Base-by-base conservation (phyloP, 92 coral and sea anemone species). In the Diadumene lineata region DNA sequence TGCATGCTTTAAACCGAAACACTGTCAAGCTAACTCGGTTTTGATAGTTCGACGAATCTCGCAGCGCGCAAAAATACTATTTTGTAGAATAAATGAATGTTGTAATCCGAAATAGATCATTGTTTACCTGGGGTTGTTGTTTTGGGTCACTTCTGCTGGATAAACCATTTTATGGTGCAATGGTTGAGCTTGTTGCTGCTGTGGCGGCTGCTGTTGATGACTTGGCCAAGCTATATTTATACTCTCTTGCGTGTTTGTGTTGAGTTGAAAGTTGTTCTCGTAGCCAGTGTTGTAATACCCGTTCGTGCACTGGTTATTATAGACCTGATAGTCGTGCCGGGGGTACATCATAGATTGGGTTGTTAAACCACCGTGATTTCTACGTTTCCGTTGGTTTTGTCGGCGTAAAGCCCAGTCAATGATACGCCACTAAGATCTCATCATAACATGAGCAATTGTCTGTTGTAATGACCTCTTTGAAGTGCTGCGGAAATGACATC, bases 371-470 rank as follows among this genome's bases (percentile, higher is more conserved):
- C 48, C 48, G 48, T 38, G 48, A 34, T 78, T 75, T 56, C 11
- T n/a, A 31, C 24, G 65, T 68, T 78, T 78, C 82, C 82, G 82
- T 38, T 69, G 66, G 77, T 44, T 27, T 28, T 56, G 58, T 68
- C 64, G 73, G 72, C 44, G n/a, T n/a, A n/a, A 53, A 38, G 50
- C 34, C 69, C 81, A 55, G 64, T 64, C 55, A 64, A 26, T 76
- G 55, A 74, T 56, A 66, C 64, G 23, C 64, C 11, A 32, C 64
- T 72, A 72, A 57, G 34, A 8, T 58, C 43, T 27, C 33, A 25
- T 62, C 82, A 78, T 34, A 78, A 78, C 82, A 78, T 78, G 68
- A 66, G 75, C 82, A 50, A 78, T 78, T 78, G 82, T 68, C 82
- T 78, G 56, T 60, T 31, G 69, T 48, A 43, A 31, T 78, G 82